These are phyloP conservation scores for Catharus ustulatus DNA, from an alignment of 2,797 vertebrate species.

Conservation along the genomic window DNA sequence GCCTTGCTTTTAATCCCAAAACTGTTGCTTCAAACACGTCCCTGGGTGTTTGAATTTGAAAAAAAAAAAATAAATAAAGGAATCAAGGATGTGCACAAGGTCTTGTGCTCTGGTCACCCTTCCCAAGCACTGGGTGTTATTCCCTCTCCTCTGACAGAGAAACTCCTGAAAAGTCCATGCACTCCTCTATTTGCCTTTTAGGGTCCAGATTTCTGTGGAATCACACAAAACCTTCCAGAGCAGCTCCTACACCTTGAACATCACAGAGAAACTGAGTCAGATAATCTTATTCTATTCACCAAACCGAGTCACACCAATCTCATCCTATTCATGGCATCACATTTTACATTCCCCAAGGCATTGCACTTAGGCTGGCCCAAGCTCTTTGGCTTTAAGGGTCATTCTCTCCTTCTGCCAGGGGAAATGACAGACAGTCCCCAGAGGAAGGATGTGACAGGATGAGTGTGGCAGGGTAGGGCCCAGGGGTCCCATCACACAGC, in stretches of 20 bases:
- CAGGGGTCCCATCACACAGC: constrained; percentile 5
- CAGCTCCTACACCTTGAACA: neutral
- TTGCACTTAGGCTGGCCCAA: neutral
- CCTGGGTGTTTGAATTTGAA: neutral
- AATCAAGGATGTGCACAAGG: neutral
- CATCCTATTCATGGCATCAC: neutral
- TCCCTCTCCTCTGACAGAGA: neutral
- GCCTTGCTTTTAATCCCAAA: neutral
- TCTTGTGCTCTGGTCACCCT: neutral
- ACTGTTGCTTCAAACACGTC: neutral
- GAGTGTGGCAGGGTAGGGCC: neutral
- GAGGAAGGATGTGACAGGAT: neutral
- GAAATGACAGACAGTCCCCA: neutral
- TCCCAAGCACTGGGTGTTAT: neutral
- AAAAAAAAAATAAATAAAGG: accelerated
- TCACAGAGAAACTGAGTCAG: neutral
- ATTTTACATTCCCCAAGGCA: neutral
- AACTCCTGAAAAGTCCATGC: neutral
- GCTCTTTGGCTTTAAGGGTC: neutral
- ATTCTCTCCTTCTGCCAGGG: neutral
- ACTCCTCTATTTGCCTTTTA: neutral
- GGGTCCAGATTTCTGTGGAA: neutral
- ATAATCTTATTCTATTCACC: neutral
- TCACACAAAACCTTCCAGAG: neutral
- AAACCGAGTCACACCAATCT: neutral